Base-by-base conservation (phyloP, 2,113 vertebrate species). In the Panthera tigris region DNA sequence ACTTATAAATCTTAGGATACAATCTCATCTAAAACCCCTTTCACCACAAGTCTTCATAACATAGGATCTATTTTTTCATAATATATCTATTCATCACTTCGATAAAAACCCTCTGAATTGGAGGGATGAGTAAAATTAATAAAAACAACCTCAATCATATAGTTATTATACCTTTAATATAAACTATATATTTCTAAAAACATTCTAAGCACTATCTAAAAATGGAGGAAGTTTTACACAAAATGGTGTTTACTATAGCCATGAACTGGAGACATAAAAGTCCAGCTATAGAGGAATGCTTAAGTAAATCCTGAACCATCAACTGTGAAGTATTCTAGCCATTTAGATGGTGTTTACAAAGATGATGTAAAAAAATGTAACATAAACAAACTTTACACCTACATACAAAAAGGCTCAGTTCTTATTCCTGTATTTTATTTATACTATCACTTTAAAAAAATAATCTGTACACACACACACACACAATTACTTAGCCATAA, bases 21-120 rank as follows among this genome's bases (percentile, higher is more conserved):
- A 96, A 52, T 31, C 83, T 82, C 82, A 86, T 16, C 91, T 82
- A 89, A 76, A 82, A 65, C 13, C 19, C 19, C 69, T 95, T 93
- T 89, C 36, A 71, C 66, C 12, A 29, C 39, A 94, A 78, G 9
- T 57, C 52, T 74, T 97, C 6, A 45, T 2, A 74, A 29, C 8
- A 48, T 0, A 93, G 12, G 33, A 88, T 69, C 39, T 66, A 88
- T 45, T 94, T 91, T 91, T 50, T 80, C 31, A 87, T 79, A 68
- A 80, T 50, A 7, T 87, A 85, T 41, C 36, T 65, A 84, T 29
- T 93, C 33, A 91, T 69, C 63, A 85, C 16, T n/a, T 95, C 27
- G 50, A 71, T 55, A 91, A 95, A 94, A 87, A 65, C 25, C 3
- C 23, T 74, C 39, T 50, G 76, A 78, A 39, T 45, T 89, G 25